phyloP scores from a whole-genome alignment of 2,888 invertebrate genomes.

The Hyposoter dolosus region DNA sequence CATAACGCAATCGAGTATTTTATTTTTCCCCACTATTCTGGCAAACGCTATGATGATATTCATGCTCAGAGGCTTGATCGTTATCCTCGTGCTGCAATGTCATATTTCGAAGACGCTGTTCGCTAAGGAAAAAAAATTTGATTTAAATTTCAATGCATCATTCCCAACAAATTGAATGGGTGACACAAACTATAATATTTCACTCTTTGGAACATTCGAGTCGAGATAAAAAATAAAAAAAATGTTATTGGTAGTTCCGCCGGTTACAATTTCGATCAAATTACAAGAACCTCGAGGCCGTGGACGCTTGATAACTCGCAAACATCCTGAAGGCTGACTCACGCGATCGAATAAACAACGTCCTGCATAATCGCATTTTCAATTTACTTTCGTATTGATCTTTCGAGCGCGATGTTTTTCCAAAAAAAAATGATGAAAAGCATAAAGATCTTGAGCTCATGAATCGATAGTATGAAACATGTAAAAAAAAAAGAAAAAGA shows the following conservation, averaged over 20 bases:
- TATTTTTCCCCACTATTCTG: conserved; percentile 36
- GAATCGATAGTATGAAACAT: not conserved
- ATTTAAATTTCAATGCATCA: not conserved
- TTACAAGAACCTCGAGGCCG: conserved; percentile 21
- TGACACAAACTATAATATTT: not conserved
- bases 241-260: not conserved
- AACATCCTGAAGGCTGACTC: not conserved
- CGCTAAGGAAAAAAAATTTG: not conserved
- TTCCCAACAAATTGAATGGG: not conserved
- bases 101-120: not conserved
- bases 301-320: not conserved
- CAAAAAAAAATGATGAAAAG: not conserved
- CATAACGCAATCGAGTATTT: conserved; percentile 55
- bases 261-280: not conserved
- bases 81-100: conserved; percentile 1
- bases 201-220: not conserved
- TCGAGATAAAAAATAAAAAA: not conserved
- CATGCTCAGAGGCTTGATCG: conserved; percentile 40
- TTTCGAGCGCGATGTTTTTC: not conserved
- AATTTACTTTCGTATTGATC: not conserved
- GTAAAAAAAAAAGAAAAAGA: too few relatives aligned
- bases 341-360: not conserved
- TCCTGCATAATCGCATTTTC: not conserved
- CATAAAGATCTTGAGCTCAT: not conserved
- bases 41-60: conserved; percentile 13